Evolutionary conservation across 2,888 invertebrate genomes (phyloP).

Genomic region (Girardia tigrina): DNA sequence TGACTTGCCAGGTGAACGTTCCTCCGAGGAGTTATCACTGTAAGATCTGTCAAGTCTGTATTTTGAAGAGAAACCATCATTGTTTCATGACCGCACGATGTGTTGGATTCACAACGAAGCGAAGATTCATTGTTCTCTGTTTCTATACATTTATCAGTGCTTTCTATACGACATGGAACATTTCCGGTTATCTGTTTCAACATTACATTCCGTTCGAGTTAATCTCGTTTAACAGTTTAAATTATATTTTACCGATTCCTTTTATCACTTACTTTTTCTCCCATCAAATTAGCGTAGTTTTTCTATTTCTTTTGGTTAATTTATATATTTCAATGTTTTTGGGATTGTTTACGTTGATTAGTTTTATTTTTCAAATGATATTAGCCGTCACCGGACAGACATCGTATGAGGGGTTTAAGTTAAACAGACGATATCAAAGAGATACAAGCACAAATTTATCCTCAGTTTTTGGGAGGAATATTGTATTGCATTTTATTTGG

Average conservation of each 20-base stretch:
- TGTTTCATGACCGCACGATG: constrained; percentile 11
- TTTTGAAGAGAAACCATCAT: constrained; percentile 16
- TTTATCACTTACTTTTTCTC: constrained; percentile 2
- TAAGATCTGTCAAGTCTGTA: constrained; percentile 26
- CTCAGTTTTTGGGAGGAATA: neutral
- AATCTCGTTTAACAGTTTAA: neutral
- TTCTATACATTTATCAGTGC: neutral
- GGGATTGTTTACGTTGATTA: neutral
- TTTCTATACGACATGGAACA: constrained; percentile 9
- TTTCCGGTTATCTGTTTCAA: neutral
- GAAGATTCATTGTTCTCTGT: constrained; percentile 25
- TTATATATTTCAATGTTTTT: neutral
- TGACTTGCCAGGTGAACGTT: neutral
- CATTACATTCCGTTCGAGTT: neutral
- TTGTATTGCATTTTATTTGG: neutral
- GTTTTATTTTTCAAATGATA: neutral
- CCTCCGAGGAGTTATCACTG: constrained; percentile 8
- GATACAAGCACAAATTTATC: neutral
- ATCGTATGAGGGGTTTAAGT: neutral
- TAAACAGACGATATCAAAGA: neutral
- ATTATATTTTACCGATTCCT: constrained; percentile 17
- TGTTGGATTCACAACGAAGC: constrained; percentile 4
- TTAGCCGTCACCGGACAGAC: neutral
- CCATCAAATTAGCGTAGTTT: neutral
- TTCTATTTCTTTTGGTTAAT: constrained; percentile 13